Conservation (phyloP, 2,888 invertebrate species). For the Corythucha ciliata region DNA sequence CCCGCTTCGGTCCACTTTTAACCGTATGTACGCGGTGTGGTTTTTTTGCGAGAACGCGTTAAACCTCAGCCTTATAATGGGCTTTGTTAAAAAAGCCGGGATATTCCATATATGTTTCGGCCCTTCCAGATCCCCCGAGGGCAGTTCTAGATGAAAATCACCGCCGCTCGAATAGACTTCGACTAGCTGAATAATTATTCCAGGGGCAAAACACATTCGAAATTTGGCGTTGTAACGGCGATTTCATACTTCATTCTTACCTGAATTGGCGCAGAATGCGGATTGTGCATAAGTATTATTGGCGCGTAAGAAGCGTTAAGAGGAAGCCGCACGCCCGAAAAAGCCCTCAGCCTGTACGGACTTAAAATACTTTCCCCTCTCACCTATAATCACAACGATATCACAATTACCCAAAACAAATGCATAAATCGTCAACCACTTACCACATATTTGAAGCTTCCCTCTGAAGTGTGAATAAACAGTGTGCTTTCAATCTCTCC, state of each 20-base stretch:
- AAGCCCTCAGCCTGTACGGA: constrained; percentile 82
- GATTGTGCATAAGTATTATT: constrained; percentile 88
- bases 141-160: constrained; percentile 79
- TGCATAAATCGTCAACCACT: constrained; percentile 27
- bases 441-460: constrained; percentile 78
- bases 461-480: constrained; percentile 89
- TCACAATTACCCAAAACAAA: not conserved
- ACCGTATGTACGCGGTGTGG: constrained; percentile 76
- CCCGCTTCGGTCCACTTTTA: constrained; percentile 57
- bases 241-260: too few relatives aligned
- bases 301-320: constrained; percentile 83
- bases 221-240: not conserved
- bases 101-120: constrained; percentile 81
- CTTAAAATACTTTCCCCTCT: constrained; percentile 78
- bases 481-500: constrained; percentile 79
- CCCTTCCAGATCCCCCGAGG: constrained; percentile 66
- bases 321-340: constrained; percentile 83
- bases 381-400: constrained; percentile 47
- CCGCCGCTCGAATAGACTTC: constrained; percentile 82
- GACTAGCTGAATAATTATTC: constrained; percentile 48
- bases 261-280: constrained; percentile 75
- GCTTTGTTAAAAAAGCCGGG: constrained; percentile 76
- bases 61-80: constrained; percentile 78
- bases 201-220: not conserved
- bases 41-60: constrained; percentile 67